Conservation (phyloP, 2,113 vertebrate species). For the Rafetus swinhoei region DNA sequence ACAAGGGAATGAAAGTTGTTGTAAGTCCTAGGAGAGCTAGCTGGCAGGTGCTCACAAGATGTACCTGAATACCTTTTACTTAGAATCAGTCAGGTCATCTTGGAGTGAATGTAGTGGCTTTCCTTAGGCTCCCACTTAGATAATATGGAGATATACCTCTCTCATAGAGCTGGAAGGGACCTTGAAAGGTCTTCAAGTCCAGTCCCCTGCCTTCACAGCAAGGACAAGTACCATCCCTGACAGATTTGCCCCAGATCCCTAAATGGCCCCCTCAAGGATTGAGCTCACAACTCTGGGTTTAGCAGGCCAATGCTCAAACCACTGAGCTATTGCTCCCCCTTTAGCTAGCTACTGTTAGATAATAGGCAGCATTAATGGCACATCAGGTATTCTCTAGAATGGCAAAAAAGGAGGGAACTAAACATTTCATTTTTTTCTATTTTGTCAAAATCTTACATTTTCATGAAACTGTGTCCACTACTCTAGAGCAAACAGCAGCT, state of each 20-base stretch:
- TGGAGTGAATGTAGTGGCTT: neutral
- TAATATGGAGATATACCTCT: too few species aligned
- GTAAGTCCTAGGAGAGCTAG: neutral
- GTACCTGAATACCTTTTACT: neutral
- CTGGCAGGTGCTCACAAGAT: neutral
- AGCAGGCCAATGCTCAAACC: too few species aligned
- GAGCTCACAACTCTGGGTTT: too few species aligned
- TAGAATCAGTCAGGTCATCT: neutral
- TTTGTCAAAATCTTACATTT: neutral
- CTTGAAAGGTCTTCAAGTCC: too few species aligned
- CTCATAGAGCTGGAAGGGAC: too few species aligned
- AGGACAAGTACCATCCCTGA: too few species aligned
- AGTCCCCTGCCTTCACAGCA: too few species aligned
- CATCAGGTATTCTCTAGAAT: neutral
- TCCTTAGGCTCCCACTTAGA: too few species aligned
- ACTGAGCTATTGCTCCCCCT: too few species aligned
- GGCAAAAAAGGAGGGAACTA: neutral
- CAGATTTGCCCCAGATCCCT: too few species aligned
- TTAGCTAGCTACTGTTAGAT: neutral
- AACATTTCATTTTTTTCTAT: neutral
- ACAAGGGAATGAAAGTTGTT: neutral
- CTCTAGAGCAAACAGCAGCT: neutral
- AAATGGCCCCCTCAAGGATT: too few species aligned
- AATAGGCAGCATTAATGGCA: neutral
- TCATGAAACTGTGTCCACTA: neutral